These are phyloP conservation scores for Epistrophella euchroma DNA, from an alignment of 2,888 invertebrate genomes.

Conservation along the genomic window DNA sequence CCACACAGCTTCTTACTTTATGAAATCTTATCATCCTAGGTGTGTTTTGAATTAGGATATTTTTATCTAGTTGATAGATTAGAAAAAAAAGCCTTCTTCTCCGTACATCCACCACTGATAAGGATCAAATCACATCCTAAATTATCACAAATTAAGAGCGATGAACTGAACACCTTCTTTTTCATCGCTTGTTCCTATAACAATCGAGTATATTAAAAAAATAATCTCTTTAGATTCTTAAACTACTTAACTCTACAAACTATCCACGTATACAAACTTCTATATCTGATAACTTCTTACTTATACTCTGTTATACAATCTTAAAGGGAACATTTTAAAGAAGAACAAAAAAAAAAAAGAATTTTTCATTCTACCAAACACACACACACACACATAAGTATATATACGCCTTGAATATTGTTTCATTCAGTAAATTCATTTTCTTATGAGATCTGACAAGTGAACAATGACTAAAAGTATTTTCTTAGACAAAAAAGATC, in stretches of 20 bases:
- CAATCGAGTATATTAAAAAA: not conserved
- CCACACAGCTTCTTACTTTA: too few species aligned
- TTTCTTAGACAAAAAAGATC: constrained; percentile 43
- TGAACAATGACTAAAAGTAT: constrained; percentile 47
- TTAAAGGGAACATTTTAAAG: constrained; percentile 8
- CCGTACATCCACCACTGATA: too few species aligned
- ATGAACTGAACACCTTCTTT: constrained; percentile 3
- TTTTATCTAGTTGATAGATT: too few species aligned
- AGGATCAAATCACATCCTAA: not conserved
- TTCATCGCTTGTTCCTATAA: not conserved
- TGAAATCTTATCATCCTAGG: too few species aligned
- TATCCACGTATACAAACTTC: not conserved
- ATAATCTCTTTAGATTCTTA: not conserved
- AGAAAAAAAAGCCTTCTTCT: too few species aligned
- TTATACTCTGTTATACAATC: not conserved
- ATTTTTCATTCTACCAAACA: constrained; percentile 17
- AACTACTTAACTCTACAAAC: not conserved
- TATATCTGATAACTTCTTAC: not conserved
- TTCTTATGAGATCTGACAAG: constrained; percentile 52
- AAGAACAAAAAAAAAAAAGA: not conserved
- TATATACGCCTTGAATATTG: constrained; percentile 18
- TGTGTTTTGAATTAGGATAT: too few species aligned
- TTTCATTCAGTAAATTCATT: constrained; percentile 51
- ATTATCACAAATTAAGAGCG: not conserved
- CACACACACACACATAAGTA: not conserved